phyloP scores from a whole-genome alignment of 2,113 vertebrate genomes.

The Sinosuthora webbiana region DNA sequence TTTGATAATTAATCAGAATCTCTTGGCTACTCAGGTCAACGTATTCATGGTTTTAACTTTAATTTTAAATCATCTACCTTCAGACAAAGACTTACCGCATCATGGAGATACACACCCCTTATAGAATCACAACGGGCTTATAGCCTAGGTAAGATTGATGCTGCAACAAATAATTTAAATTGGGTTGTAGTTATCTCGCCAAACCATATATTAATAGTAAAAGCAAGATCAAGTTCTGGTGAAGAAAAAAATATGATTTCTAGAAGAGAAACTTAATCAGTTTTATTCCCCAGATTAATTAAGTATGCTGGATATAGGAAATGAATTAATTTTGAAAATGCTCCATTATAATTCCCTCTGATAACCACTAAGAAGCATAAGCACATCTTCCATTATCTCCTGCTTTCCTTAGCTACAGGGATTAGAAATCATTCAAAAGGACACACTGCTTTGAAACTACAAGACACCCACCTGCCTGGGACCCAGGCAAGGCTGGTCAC shows the following conservation, averaged over 20 bases:
- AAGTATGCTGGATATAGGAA: conserved; percentile 18
- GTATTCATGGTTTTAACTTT: background rate
- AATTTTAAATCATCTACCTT: background rate
- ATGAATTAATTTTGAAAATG: conserved; percentile 36
- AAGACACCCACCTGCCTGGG: background rate
- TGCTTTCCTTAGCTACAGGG: background rate
- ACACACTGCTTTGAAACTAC: background rate
- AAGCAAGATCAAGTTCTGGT: background rate
- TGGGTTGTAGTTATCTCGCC: background rate
- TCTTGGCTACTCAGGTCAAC: background rate
- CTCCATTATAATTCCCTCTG: background rate
- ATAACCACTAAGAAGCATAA: conserved; percentile 21
- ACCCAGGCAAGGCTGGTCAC: background rate
- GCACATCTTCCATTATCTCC: background rate
- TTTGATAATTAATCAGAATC: background rate
- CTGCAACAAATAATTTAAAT: background rate
- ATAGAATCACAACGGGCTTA: background rate
- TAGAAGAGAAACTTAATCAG: background rate
- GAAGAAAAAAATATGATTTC: background rate
- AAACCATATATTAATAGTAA: background rate
- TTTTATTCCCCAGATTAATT: conserved; percentile 37
- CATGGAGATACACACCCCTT: background rate
- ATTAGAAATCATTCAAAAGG: background rate
- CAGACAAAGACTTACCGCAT: background rate
- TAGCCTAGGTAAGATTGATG: background rate